Conservation (phyloP, 2,113 vertebrate genomes). For the Scophthalmus maximus region DNA sequence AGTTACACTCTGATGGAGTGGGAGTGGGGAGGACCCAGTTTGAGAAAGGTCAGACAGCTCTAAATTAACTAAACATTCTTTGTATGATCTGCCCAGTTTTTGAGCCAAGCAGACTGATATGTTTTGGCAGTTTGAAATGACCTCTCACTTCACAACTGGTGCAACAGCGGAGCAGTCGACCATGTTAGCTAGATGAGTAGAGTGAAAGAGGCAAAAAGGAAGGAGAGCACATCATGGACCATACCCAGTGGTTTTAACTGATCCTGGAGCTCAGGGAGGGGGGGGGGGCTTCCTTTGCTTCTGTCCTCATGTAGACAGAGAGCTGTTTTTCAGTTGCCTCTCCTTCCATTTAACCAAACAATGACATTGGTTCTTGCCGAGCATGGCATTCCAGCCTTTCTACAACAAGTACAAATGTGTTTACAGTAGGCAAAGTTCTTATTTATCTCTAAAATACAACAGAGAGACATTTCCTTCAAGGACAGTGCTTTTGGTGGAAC, state of each 20-base stretch:
- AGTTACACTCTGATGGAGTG: neutral
- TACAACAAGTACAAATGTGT: neutral
- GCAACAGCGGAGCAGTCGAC: conserved; percentile 19
- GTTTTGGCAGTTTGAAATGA: conserved; percentile 11
- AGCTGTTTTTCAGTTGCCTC: conserved; percentile 35
- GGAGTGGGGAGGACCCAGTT: neutral
- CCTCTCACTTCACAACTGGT: conserved; percentile 3
- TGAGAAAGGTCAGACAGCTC: neutral
- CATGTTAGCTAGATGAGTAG: conserved; percentile 4
- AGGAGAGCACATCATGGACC: neutral
- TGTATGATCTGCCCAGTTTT: conserved; percentile 20
- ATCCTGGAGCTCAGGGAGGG: conserved; percentile 40
- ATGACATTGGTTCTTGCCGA: neutral
- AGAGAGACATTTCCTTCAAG: no score
- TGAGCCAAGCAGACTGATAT: conserved; percentile 9
- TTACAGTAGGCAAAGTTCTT: neutral
- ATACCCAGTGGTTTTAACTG: conserved; percentile 34
- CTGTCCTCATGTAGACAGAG: conserved; percentile 27
- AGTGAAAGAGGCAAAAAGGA: conserved; percentile 28
- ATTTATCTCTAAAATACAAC: no score
- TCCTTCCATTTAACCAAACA: conserved; percentile 1
- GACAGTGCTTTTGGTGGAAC: no score
- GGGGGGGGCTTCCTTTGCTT: conserved; percentile 19
- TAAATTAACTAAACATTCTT: neutral
- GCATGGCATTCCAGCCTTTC: neutral